phyloP scores from a whole-genome alignment of 2,797 vertebrate genomes.

The Mionectes olivaceus region DNA sequence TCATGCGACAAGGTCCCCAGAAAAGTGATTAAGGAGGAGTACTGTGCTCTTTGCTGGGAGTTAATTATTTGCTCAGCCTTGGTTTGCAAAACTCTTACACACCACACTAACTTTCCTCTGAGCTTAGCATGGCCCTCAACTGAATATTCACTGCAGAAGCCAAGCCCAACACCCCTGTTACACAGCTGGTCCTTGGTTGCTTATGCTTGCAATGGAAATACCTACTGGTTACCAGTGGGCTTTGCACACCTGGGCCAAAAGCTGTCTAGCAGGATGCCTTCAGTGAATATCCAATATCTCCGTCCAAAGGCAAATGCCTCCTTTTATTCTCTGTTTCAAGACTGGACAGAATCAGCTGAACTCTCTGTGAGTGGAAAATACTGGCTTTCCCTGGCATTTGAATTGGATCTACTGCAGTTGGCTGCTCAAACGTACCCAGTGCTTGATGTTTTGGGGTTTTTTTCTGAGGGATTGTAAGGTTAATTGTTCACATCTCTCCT shows the following conservation, averaged over 20 bases:
- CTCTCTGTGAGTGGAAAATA: neutral
- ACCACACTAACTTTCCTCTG: neutral
- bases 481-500: neutral
- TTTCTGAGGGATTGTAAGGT: neutral
- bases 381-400: neutral
- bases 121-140: neutral
- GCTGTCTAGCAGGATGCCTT: neutral
- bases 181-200: neutral
- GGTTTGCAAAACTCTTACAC: neutral
- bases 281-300: neutral
- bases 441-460: neutral
- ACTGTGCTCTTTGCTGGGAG: neutral
- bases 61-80: neutral
- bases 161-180: fast-evolving
- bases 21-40: neutral
- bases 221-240: neutral
- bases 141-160: neutral
- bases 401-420: neutral
- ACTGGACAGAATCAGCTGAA: neutral
- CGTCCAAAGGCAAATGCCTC: neutral
- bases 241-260: neutral
- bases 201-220: neutral
- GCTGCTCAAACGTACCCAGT: neutral
- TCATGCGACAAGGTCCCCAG: neutral
- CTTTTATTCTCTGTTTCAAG: neutral